Evolutionary conservation across 2,888 invertebrate species (phyloP).

Genomic region (Graphium colonna): DNA sequence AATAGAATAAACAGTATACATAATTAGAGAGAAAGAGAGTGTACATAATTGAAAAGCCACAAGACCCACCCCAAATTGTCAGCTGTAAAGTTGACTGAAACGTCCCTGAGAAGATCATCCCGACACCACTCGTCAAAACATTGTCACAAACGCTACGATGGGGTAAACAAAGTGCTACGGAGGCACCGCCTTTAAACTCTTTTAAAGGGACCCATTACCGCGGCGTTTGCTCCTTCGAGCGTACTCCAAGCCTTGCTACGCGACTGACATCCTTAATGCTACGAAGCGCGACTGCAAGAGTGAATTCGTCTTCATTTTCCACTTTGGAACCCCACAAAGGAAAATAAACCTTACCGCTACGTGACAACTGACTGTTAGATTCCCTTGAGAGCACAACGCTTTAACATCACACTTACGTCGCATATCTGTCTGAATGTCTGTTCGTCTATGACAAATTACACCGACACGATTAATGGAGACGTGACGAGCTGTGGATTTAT

Average conservation of each 20-base stretch:
- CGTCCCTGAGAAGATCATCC: slow-evolving; percentile 1
- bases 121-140: slow-evolving; percentile 4
- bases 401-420: slow-evolving; percentile 36
- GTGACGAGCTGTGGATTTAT: slow-evolving; percentile 54
- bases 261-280: not conserved
- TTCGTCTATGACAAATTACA: slow-evolving; percentile 62
- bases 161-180: slow-evolving; percentile 10
- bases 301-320: slow-evolving; percentile 15
- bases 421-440: slow-evolving; percentile 46
- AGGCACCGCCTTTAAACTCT: slow-evolving; percentile 11
- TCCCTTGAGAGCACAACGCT: not conserved
- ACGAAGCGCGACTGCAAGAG: not conserved
- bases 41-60: no score
- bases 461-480: slow-evolving; percentile 59
- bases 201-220: slow-evolving; percentile 14
- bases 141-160: slow-evolving; percentile 4
- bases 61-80: not conserved
- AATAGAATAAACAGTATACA: no score
- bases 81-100: not conserved
- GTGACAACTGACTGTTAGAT: not conserved
- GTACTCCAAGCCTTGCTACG: not conserved
- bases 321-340: slow-evolving; percentile 9
- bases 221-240: slow-evolving; percentile 7
- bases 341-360: slow-evolving; percentile 12
- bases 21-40: no score